phyloP scores from a whole-genome alignment of 1,140 invertebrate species.

The Apolygus lucorum region DNA sequence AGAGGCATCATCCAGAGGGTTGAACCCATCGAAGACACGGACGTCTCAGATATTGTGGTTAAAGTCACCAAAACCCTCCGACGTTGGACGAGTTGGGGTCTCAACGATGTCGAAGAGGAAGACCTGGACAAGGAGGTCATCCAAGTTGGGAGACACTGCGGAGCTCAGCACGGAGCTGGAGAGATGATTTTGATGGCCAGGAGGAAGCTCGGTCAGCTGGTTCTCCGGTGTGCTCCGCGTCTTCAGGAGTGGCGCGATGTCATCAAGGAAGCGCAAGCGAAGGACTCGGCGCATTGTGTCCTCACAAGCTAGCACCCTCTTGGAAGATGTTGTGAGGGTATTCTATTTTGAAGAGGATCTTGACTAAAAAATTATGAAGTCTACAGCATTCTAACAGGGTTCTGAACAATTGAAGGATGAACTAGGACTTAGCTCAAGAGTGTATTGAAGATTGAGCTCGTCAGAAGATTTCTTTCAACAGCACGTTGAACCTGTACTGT shows the following conservation, averaged over 20 bases:
- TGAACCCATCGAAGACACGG: conserved; percentile 50
- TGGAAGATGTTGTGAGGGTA: neutral
- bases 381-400: neutral
- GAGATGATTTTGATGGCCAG: conserved; percentile 73
- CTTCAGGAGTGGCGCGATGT: conserved; percentile 57
- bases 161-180: conserved; percentile 56
- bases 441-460: neutral
- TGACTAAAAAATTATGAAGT: neutral
- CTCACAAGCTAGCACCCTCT: conserved; percentile 41
- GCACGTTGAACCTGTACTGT: too few relatives aligned
- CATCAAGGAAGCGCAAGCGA: conserved; percentile 47
- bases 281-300: conserved; percentile 55
- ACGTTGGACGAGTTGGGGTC: conserved; percentile 38
- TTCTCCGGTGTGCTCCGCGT: conserved; percentile 61
- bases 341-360: neutral
- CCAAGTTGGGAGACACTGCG: conserved; percentile 55
- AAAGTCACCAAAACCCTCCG: conserved; percentile 57
- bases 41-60: conserved; percentile 56
- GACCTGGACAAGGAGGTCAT: conserved; percentile 11
- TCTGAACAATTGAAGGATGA: neutral
- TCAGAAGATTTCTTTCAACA: neutral
- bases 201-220: conserved; percentile 57
- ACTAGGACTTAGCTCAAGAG: neutral
- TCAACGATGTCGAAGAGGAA: conserved; percentile 34
- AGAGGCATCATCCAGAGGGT: conserved; percentile 57